phyloP scores from a whole-genome alignment of 2,797 vertebrate genomes.

The Micropoecilia bifurca region DNA sequence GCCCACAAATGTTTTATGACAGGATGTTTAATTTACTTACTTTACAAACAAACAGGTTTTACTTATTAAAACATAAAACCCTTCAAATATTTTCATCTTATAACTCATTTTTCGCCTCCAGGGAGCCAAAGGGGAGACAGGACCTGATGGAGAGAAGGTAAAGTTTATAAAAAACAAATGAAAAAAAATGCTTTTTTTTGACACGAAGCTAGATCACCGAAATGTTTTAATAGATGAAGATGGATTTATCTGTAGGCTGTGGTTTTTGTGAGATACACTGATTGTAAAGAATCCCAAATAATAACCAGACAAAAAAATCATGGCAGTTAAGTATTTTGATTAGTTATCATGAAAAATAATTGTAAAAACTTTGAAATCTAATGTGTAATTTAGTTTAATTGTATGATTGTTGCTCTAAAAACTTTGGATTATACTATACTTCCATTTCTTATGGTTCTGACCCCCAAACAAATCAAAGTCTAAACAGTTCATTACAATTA shows the following conservation, averaged over 20 bases:
- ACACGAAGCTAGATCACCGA: neutral
- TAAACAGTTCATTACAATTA: neutral
- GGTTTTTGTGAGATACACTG: neutral
- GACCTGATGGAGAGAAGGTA: slow-evolving; percentile 81
- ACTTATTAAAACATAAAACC: too few species aligned
- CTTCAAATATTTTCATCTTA: neutral
- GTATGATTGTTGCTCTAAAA: neutral
- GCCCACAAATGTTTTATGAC: neutral
- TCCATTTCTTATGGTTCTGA: neutral
- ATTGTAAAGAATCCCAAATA: neutral
- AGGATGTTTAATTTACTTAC: neutral
- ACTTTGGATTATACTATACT: neutral
- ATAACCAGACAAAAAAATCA: neutral
- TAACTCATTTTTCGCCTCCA: slow-evolving; percentile 41
- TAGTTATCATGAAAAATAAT: neutral
- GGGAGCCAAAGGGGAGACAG: slow-evolving; percentile 83
- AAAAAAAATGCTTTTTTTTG: neutral
- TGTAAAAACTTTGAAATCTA: neutral
- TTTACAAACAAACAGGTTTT: neutral
- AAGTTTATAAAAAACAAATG: slow-evolving; percentile 17
- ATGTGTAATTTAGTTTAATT: neutral
- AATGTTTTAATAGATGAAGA: neutral
- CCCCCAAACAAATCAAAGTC: neutral
- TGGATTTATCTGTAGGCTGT: neutral
- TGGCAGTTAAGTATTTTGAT: neutral